phyloP scores from a whole-genome alignment of 2,888 invertebrate species.

The Smittia aterrima region DNA sequence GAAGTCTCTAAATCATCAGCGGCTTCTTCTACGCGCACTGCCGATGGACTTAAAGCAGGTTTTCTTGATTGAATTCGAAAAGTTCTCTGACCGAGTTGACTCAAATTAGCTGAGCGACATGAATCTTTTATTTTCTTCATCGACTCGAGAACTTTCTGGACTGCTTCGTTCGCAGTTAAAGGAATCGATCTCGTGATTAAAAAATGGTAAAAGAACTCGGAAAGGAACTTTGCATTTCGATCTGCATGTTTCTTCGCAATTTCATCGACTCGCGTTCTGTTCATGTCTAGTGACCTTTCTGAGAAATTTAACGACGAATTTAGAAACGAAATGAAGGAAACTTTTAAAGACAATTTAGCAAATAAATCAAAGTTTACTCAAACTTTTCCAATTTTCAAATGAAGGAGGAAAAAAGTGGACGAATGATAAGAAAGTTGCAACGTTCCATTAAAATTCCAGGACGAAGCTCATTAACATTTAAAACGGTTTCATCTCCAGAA shows the following conservation, averaged over 20 bases:
- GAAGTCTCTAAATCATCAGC: neutral
- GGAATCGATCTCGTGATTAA: no score
- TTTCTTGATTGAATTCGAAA: neutral
- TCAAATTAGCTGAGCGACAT: no score
- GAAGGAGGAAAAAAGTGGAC: neutral
- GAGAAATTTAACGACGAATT: neutral
- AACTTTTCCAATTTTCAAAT: conserved; percentile 37
- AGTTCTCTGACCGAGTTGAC: neutral
- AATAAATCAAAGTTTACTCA: conserved; percentile 26
- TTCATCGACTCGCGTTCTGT: neutral
- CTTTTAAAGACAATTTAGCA: neutral
- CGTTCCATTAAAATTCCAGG: conserved; percentile 14
- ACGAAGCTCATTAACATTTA: conserved; percentile 40
- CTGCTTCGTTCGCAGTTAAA: no score
- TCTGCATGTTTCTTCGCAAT: no score
- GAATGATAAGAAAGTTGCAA: conserved; percentile 25
- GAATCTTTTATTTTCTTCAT: no score
- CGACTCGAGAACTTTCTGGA: no score
- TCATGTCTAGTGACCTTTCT: no score
- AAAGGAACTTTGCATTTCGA: no score
- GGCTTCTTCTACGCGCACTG: neutral
- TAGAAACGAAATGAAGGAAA: neutral
- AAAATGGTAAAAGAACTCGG: no score
- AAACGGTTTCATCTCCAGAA: conserved; percentile 13
- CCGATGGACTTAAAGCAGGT: neutral